Percentiles rank a stretch among this genome's conserved stretches.
phyloP scores from a whole-genome alignment of 2,888 invertebrate species.

The Synergus japonicus region DNA sequence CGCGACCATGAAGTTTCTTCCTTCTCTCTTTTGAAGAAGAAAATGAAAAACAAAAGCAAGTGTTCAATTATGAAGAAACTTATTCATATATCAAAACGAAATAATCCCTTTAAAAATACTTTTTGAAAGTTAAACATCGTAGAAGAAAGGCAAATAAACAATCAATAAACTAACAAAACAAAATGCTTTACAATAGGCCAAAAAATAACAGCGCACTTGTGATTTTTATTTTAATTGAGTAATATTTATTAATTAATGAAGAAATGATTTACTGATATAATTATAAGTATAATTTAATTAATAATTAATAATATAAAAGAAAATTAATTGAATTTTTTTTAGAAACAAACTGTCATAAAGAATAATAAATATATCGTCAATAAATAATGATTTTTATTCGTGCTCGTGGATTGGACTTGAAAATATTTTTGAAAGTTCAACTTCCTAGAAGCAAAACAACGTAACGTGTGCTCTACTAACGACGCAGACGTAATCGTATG shows the following conservation, averaged over 20 bases:
- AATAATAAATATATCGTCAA: not conserved
- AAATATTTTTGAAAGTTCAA: conserved; percentile 32
- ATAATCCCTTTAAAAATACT: not conserved
- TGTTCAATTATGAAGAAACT: not conserved
- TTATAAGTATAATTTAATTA: not conserved
- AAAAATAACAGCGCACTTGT: not conserved
- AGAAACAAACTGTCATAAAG: not conserved
- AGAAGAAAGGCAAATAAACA: conserved; percentile 3
- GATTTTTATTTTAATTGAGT: not conserved
- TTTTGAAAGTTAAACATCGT: not conserved
- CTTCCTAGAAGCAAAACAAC: not conserved
- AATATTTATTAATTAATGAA: not conserved
- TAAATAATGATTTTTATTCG: not conserved
- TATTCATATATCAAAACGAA: not conserved
- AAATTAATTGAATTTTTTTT: no score
- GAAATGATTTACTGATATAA: not conserved
- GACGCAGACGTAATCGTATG: conserved; percentile 54
- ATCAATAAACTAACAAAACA: conserved; percentile 5
- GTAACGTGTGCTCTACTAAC: conserved; percentile 43
- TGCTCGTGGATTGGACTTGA: not conserved
- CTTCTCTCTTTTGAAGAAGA: not conserved
- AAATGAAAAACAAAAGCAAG: not conserved
- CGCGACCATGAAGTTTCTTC: not conserved
- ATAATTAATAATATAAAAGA: no score
- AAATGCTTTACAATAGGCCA: not conserved